Percentiles rank a stretch among this genome's conserved stretches.
phyloP scores from a whole-genome alignment of 1,140 invertebrate genomes.

The Pseudachorutes palmiensis region DNA sequence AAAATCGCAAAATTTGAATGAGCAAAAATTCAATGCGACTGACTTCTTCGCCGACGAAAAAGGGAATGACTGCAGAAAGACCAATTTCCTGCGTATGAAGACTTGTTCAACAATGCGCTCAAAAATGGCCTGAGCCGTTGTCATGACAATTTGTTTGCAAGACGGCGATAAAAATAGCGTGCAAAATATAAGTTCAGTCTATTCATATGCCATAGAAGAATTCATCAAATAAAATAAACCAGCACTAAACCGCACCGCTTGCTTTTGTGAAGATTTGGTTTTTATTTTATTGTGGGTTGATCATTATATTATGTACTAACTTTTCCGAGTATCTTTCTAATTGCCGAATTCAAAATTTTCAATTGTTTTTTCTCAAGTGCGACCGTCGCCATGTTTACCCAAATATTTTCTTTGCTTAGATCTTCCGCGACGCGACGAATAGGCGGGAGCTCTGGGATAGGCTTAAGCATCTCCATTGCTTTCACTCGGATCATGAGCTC shows the following conservation, averaged over 20 bases:
- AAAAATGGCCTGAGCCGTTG: neutral
- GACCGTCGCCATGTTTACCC: neutral
- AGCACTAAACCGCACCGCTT: too few relatives aligned
- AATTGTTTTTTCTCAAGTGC: neutral
- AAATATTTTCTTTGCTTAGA: neutral
- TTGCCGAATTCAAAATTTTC: neutral
- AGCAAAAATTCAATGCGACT: neutral
- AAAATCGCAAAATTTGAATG: neutral
- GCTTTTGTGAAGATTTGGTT: too few relatives aligned
- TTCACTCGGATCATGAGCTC: neutral
- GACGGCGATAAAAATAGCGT: too few relatives aligned
- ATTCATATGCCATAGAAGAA: neutral
- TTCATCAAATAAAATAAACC: neutral
- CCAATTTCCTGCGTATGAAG: neutral
- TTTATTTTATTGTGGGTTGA: too few relatives aligned
- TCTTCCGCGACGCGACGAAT: neutral
- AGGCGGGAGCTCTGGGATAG: neutral
- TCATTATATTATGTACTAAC: too few relatives aligned
- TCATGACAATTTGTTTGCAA: too few relatives aligned
- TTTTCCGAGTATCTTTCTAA: neutral
- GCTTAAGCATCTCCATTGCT: neutral
- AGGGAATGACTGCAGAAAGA: too few relatives aligned
- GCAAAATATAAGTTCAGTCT: too few relatives aligned
- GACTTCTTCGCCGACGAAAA: too few relatives aligned
- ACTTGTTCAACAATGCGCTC: neutral